These are phyloP conservation scores for Thamnophis sirtalis DNA, from an alignment of 2,113 vertebrate genomes.

Conservation along the genomic window DNA sequence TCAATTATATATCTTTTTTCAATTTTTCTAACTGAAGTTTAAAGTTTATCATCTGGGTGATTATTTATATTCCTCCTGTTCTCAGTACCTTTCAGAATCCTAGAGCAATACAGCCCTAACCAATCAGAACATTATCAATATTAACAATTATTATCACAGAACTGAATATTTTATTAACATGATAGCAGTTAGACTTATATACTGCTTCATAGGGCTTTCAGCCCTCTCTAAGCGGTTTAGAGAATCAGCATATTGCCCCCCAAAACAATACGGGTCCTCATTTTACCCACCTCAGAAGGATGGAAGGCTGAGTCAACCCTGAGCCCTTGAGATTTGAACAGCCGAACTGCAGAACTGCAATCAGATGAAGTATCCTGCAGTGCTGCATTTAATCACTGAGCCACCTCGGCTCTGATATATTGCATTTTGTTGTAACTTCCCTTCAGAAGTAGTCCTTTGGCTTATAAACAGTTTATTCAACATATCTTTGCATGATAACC, in stretches of 20 bases:
- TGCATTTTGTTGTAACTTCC: neutral
- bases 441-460: neutral
- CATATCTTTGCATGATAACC: neutral
- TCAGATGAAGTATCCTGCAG: too few species aligned
- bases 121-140: neutral
- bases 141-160: neutral
- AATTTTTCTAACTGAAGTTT: neutral
- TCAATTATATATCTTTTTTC: neutral
- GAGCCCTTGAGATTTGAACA: too few species aligned
- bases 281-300: too few species aligned
- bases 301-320: too few species aligned
- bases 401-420: too few species aligned
- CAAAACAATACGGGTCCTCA: too few species aligned
- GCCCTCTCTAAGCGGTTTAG: too few species aligned
- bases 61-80: neutral
- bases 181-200: too few species aligned
- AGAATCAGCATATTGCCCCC: too few species aligned
- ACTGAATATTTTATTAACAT: neutral
- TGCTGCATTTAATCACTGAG: too few species aligned
- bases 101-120: neutral
- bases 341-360: too few species aligned
- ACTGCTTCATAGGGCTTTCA: too few species aligned
- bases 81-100: neutral
- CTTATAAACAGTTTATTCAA: neutral
- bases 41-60: neutral